Conservation (phyloP, 2,888 invertebrate genomes). For the Polymixis flavicincta region DNA sequence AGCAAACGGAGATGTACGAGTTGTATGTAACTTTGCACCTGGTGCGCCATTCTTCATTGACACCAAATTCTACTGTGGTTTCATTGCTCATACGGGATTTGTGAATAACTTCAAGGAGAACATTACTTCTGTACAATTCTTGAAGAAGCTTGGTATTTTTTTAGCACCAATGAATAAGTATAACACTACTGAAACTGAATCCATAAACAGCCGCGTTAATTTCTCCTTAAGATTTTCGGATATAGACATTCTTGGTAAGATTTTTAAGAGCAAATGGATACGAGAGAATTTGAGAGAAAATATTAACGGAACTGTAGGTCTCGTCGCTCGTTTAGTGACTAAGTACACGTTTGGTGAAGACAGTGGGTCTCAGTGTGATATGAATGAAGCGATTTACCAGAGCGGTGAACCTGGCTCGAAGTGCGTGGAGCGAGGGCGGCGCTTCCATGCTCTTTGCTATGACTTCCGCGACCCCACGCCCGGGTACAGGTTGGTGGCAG, state of each 20-base stretch:
- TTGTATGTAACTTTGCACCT: slow-evolving; percentile 85
- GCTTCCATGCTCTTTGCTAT: slow-evolving; percentile 81
- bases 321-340: slow-evolving; percentile 80
- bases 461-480: slow-evolving; percentile 82
- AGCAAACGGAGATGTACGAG: slow-evolving; percentile 78
- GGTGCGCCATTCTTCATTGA: slow-evolving; percentile 81
- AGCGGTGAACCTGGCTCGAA: slow-evolving; percentile 78
- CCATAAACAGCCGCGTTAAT: slow-evolving; percentile 30
- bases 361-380: slow-evolving; percentile 78
- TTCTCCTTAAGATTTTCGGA: slow-evolving; percentile 68
- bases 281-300: slow-evolving; percentile 64
- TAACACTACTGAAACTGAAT: slow-evolving; percentile 10
- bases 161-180: slow-evolving; percentile 51
- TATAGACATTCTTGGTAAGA: slow-evolving; percentile 73
- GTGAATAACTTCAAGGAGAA: slow-evolving; percentile 44
- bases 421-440: slow-evolving; percentile 79
- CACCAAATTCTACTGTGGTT: slow-evolving; percentile 81
- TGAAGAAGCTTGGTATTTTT: slow-evolving; percentile 71
- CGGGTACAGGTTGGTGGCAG: slow-evolving; percentile 83
- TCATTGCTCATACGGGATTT: slow-evolving; percentile 74
- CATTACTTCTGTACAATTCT: slow-evolving; percentile 66
- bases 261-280: slow-evolving; percentile 75
- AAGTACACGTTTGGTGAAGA: slow-evolving; percentile 79
- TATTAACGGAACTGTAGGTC: slow-evolving; percentile 74
- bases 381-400: slow-evolving; percentile 77